Evolutionary conservation across 2,797 vertebrate species (phyloP).

Genomic region (Micromesistius poutassou): DNA sequence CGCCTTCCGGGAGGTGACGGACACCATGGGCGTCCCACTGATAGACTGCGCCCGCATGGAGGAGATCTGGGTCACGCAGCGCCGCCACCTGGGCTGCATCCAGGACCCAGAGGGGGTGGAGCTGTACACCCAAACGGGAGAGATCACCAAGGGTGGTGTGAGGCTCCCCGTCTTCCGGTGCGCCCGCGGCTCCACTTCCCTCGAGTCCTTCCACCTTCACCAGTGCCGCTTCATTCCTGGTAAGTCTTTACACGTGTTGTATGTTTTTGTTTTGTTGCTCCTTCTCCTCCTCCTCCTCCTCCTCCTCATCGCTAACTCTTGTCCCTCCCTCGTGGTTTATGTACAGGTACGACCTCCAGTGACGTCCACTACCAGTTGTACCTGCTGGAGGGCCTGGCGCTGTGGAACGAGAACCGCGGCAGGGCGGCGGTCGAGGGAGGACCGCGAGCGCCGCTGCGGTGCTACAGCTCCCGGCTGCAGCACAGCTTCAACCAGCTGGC

Average conservation of each 20-base stretch:
- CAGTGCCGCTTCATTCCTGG: too few species aligned
- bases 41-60: background rate
- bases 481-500: too few species aligned
- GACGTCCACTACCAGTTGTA: slow-evolving; percentile 15
- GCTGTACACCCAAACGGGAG: background rate
- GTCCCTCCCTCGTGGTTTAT: background rate
- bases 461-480: too few species aligned
- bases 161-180: slow-evolving; percentile 18
- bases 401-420: too few species aligned
- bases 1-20: too few species aligned
- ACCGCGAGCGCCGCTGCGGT: too few species aligned
- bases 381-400: background rate
- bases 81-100: background rate
- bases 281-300: too few species aligned
- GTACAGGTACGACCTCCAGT: slow-evolving; percentile 13
- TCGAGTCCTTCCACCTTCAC: slow-evolving; percentile 9
- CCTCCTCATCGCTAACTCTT: too few species aligned
- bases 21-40: slow-evolving; percentile 28
- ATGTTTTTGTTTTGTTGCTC: slow-evolving; percentile 18
- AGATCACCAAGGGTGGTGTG: slow-evolving; percentile 16
- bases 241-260: background rate
- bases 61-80: slow-evolving; percentile 4
- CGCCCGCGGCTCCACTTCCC: slow-evolving; percentile 12
- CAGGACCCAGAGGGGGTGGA: too few species aligned
- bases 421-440: slow-evolving; percentile 2